A percentile compares a stretch with the other conserved stretches of the same genome.
Evolutionary conservation across 64 coral and sea anemone genomes (phyloP).

Genomic region (Hydrozoanthus tunicans): DNA sequence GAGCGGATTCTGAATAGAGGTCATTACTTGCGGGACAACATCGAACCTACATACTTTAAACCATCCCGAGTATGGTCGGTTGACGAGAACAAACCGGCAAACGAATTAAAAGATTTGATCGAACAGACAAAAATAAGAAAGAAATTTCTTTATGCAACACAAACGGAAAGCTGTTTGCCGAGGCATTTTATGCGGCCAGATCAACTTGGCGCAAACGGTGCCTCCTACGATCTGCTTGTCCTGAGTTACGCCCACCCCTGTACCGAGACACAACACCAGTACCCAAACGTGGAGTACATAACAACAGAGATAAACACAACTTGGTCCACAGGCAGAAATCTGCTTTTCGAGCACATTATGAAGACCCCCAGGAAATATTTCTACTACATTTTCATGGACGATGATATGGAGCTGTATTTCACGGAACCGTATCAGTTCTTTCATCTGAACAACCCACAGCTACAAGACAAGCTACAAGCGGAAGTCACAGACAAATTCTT

Average conservation of each 20-base stretch:
- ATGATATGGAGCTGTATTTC: constrained; percentile 52
- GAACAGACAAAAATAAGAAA: constrained; percentile 8
- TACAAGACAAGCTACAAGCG: constrained; percentile 11
- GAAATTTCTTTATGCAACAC: constrained; percentile 51
- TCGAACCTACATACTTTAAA: background rate
- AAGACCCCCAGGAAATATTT: constrained; percentile 22
- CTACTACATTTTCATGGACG: constrained; percentile 68
- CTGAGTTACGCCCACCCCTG: constrained; percentile 36
- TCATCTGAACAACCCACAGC: background rate
- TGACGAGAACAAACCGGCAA: background rate
- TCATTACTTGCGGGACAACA: background rate
- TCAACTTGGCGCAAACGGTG: constrained; percentile 22
- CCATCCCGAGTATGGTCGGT: background rate
- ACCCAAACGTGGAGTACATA: constrained; percentile 48
- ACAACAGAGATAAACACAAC: constrained; percentile 38
- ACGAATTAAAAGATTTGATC: background rate
- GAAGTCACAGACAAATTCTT: constrained; percentile 37
- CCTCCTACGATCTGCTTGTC: constrained; percentile 23
- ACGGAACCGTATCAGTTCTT: constrained; percentile 54
- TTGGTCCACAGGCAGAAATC: constrained; percentile 60
- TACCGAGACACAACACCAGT: background rate
- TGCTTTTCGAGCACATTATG: constrained; percentile 36
- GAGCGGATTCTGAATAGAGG: background rate
- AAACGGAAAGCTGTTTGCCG: constrained; percentile 55
- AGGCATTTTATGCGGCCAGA: constrained; percentile 40